phyloP scores from a whole-genome alignment of 2,888 invertebrate genomes.

The Didymodactylos carnosus region DNA sequence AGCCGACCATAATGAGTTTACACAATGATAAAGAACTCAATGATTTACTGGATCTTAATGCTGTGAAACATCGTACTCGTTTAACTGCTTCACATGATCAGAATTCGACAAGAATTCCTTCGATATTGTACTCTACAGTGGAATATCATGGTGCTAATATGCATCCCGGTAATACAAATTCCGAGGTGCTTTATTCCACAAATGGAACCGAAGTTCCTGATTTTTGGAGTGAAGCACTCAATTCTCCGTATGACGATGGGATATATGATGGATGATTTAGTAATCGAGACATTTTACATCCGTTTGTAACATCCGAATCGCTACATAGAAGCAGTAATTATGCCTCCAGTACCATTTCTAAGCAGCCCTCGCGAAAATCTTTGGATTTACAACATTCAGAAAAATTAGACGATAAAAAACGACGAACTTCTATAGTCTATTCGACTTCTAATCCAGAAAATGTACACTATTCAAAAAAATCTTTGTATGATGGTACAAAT shows the following conservation, averaged over 20 bases:
- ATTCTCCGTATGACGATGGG: too few species aligned
- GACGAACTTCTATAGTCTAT: neutral
- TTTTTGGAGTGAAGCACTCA: too few species aligned
- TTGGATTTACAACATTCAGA: neutral
- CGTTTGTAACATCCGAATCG: neutral
- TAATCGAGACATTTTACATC: neutral
- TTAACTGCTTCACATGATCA: neutral
- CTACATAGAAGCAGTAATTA: neutral
- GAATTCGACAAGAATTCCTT: neutral
- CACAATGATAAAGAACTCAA: neutral
- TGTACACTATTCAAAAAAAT: too few species aligned
- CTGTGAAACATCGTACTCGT: neutral
- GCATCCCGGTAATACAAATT: neutral
- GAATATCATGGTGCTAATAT: neutral
- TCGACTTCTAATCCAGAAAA: too few species aligned
- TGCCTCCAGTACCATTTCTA: neutral
- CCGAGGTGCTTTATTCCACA: neutral
- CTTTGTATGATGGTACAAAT: too few species aligned
- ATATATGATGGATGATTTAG: neutral
- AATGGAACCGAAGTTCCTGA: neutral
- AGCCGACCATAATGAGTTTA: neutral
- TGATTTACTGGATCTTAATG: neutral
- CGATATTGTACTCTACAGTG: neutral
- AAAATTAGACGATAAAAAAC: neutral
- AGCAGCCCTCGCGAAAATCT: neutral